These are phyloP conservation scores for Myotis myotis DNA, from an alignment of 2,797 vertebrate genomes.

Conservation along the genomic window DNA sequence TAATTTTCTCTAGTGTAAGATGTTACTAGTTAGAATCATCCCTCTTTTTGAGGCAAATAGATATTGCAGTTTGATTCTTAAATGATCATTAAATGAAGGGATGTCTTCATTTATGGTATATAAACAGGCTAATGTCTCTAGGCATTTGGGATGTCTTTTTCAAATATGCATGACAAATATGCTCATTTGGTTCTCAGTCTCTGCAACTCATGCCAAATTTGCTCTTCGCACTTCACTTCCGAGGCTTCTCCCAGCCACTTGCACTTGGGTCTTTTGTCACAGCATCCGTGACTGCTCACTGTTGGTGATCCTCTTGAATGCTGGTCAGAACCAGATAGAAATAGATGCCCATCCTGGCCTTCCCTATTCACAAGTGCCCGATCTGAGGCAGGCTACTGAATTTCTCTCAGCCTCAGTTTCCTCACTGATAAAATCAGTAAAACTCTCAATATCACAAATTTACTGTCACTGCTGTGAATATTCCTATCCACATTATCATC, in stretches of 20 bases:
- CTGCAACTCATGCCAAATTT: slow-evolving; percentile 4
- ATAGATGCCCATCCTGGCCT: neutral
- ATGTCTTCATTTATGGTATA: slow-evolving; percentile 49
- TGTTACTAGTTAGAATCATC: neutral
- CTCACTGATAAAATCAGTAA: neutral
- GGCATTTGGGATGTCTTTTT: slow-evolving; percentile 45
- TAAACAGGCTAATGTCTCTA: slow-evolving; percentile 49
- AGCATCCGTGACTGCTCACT: neutral
- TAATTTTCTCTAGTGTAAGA: neutral
- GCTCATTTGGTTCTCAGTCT: slow-evolving; percentile 30
- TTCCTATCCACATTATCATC: neutral
- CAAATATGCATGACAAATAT: slow-evolving; percentile 55
- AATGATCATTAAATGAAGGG: slow-evolving; percentile 51
- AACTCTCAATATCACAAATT: neutral
- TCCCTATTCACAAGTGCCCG: neutral
- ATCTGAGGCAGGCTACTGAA: neutral
- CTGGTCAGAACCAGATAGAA: neutral
- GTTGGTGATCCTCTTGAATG: neutral
- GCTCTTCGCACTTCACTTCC: neutral
- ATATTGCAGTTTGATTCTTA: slow-evolving; percentile 39
- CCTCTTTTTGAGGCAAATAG: slow-evolving; percentile 18
- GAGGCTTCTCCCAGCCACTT: neutral
- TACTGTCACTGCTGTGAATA: neutral
- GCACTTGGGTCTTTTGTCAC: neutral
- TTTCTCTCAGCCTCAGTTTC: neutral